Evolutionary conservation across 2,888 invertebrate genomes (phyloP), one percentile per base, ranked within the genome.

Genomic region (Lagria hirta): DNA sequence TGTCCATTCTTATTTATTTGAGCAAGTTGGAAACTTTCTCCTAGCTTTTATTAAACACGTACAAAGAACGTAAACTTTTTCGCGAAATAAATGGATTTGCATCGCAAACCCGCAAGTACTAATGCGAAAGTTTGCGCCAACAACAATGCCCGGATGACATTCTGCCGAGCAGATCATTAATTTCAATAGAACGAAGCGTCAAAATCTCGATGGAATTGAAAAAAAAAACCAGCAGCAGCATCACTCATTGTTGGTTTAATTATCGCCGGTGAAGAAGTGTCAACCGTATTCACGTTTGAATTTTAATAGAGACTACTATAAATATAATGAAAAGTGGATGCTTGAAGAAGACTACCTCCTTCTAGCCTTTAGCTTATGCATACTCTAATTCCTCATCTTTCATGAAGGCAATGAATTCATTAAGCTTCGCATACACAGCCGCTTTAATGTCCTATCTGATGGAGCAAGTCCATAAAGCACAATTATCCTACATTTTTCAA

Each of bases 361-460:
- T 6, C 28, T 30, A 6, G 8, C n/a, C n/a, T n/a, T 10, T 11
- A 20, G 30, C 30, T 28, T 14, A 17, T 32, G 38, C 44, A 43
- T 30, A 36, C 47, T 47, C 47, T 37, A 37, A 37, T 37, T 27
- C 23, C 43, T 49, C 48, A 38, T 51, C 52, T 50, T 52, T 53
- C 51, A 49, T 51, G 51, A 53, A 48, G 48, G 54, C 51, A 48
- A 55, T 51, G 57, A 55, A 55, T 57, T 52, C 55, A 54, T 54
- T 55, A 58, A 48, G 44, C 49, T 15, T 33, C 42, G 48, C 37
- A 52, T 51, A 54, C 51, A 50, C 36, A 35, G 45, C 48, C 43
- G 43, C 48, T 48, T 58, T 60, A 60, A 60, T 57, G 57, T 54
- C 51, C 53, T 60, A 60, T 58, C 57, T 55, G 56, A 60, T 60